Evolutionary conservation across 2,113 vertebrate genomes (phyloP).

Genomic region (Excalfactoria chinensis): DNA sequence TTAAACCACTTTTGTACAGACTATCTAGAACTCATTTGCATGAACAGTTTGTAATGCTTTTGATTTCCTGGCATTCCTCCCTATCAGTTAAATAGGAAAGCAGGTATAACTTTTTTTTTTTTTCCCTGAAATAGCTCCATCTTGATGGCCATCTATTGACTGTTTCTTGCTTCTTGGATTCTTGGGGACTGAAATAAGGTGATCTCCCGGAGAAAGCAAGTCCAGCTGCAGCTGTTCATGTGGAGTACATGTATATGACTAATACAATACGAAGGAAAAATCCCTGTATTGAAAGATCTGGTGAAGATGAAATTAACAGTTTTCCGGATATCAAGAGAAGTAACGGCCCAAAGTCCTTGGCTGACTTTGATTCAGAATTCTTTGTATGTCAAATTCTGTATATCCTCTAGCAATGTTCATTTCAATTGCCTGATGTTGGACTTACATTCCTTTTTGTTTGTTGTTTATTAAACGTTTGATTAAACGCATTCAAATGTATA

Average conservation of each 20-base stretch:
- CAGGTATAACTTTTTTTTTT: background rate
- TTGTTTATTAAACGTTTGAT: conserved; percentile 9
- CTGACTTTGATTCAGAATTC: background rate
- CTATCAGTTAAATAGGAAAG: background rate
- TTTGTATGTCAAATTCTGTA: background rate
- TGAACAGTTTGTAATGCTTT: background rate
- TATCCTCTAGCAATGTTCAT: background rate
- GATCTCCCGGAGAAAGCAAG: background rate
- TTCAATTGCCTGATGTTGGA: background rate
- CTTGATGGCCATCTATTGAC: background rate
- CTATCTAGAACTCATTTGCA: background rate
- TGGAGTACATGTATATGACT: background rate
- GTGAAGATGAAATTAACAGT: background rate
- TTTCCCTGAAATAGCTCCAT: background rate
- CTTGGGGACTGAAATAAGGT: background rate
- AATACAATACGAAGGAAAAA: background rate
- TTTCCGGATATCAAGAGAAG: background rate
- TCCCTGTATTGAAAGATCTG: background rate
- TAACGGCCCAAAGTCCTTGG: background rate
- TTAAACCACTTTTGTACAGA: background rate
- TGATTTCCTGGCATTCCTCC: background rate
- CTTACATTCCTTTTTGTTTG: background rate
- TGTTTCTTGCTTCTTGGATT: background rate
- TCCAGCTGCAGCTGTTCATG: background rate
- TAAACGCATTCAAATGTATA: background rate